These are phyloP conservation scores for Pseudomugil gertrudae DNA, from an alignment of 2,797 vertebrate species.

Conservation along the genomic window DNA sequence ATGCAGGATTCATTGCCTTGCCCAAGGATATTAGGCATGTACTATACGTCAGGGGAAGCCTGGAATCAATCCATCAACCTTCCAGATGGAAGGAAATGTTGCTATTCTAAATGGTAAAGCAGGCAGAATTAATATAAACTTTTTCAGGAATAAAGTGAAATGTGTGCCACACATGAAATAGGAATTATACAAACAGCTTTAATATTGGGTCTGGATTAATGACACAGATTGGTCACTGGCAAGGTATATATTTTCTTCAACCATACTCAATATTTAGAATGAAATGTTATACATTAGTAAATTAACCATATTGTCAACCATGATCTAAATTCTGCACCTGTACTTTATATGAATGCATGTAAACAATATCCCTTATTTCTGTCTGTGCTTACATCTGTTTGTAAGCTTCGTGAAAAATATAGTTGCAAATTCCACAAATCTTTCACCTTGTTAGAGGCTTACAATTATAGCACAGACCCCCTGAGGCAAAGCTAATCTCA, in stretches of 20 bases:
- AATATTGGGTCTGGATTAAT: neutral
- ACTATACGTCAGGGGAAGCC: no score
- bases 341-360: neutral
- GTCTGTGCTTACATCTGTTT: conserved; percentile 23
- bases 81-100: no score
- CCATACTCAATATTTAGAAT: conserved; percentile 17
- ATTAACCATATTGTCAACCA: conserved; percentile 9
- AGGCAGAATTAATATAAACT: conserved; percentile 9
- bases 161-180: neutral
- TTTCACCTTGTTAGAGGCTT: conserved; percentile 80
- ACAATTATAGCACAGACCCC: conserved; percentile 77
- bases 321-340: neutral
- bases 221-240: neutral
- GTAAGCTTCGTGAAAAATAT: conserved; percentile 59
- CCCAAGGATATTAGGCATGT: no score
- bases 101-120: no score
- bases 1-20: no score
- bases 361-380: conserved; percentile 20
- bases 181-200: neutral
- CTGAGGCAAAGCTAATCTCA: conserved; percentile 82
- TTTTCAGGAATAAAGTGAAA: neutral
- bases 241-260: neutral
- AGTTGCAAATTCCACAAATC: conserved; percentile 74
- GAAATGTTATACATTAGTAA: conserved; percentile 8
- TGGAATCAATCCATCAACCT: no score